Conservation (phyloP, 2,113 vertebrate genomes). For the Corythaeola cristata region DNA sequence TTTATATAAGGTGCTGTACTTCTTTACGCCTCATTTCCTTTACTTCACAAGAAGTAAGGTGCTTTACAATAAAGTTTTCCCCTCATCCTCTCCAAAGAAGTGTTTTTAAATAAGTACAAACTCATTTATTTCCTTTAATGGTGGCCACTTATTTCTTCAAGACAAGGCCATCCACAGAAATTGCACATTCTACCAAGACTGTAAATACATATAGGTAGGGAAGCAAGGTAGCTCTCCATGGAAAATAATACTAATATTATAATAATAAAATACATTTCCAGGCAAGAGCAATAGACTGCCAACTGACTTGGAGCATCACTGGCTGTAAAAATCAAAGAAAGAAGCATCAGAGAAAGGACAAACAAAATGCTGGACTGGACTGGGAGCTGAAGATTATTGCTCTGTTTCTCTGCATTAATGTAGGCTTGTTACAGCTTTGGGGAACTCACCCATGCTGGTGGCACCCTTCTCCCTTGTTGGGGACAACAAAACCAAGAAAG, state of each 20-base stretch:
- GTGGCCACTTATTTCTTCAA: neutral
- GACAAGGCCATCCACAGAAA: neutral
- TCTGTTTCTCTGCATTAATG: neutral
- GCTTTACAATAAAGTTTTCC: neutral
- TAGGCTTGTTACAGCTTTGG: accelerated
- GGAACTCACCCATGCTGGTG: neutral
- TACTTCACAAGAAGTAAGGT: constrained; percentile 10
- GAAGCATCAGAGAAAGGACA: neutral
- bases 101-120: neutral
- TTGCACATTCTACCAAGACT: neutral
- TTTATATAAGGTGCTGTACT: constrained; percentile 10
- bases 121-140: neutral
- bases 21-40: constrained; percentile 45
- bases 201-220: neutral
- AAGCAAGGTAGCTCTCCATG: neutral
- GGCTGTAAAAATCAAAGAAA: neutral
- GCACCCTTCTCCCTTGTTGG: neutral
- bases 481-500: neutral
- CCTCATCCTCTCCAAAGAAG: neutral
- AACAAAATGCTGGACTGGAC: neutral
- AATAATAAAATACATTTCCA: neutral
- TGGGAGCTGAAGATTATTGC: neutral
- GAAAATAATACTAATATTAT: neutral
- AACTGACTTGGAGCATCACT: neutral
- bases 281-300: neutral